These are phyloP conservation scores for Argentina silus DNA, from an alignment of 2,797 vertebrate genomes.

Conservation along the genomic window DNA sequence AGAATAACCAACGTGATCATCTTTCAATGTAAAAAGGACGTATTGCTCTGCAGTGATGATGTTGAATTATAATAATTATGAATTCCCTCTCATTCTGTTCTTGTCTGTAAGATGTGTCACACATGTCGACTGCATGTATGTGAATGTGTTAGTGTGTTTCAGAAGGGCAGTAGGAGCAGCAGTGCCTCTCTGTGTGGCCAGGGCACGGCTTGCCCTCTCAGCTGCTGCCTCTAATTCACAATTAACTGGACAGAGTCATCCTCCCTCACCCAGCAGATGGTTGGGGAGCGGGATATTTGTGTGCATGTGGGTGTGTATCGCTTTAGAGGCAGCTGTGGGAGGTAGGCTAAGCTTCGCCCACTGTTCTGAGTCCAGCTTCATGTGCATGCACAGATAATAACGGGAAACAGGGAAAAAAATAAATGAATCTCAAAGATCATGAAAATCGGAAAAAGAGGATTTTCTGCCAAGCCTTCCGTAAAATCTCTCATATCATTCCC, in stretches of 20 bases:
- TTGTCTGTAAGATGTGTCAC: background rate
- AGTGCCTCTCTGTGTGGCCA: constrained; percentile 66
- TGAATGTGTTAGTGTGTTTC: constrained; percentile 29
- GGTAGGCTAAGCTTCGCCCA: constrained; percentile 37
- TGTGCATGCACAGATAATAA: constrained; percentile 28
- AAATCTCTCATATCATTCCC: constrained; percentile 47
- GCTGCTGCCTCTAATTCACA: constrained; percentile 69
- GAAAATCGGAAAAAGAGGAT: constrained; percentile 30
- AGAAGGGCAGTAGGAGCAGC: constrained; percentile 22
- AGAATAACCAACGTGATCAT: background rate
- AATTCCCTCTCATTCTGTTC: background rate
- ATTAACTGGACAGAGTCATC: constrained; percentile 61
- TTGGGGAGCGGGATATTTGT: constrained; percentile 22
- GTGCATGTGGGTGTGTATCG: constrained; percentile 42
- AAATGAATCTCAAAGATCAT: constrained; percentile 42
- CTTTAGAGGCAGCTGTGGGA: constrained; percentile 62
- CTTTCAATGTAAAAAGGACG: background rate
- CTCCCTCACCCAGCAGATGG: constrained; percentile 65
- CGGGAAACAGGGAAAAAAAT: constrained; percentile 39
- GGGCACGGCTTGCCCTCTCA: constrained; percentile 67
- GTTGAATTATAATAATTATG: background rate
- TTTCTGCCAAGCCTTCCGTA: constrained; percentile 21
- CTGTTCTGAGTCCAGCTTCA: constrained; percentile 44
- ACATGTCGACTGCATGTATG: background rate
- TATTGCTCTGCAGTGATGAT: background rate